phyloP scores from a whole-genome alignment of 2,888 invertebrate species.

The Heliconius cydno region DNA sequence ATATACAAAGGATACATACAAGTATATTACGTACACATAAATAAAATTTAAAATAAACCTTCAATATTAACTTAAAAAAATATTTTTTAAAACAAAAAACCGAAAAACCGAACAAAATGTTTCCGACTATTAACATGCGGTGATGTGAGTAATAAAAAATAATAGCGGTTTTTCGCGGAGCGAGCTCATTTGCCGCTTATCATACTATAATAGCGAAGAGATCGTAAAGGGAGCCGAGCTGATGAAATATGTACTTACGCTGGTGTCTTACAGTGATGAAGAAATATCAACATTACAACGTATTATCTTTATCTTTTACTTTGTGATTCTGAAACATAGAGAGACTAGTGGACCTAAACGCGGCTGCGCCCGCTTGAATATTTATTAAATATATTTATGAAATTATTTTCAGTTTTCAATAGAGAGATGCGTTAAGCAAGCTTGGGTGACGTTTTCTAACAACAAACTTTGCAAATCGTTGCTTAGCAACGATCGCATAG shows the following conservation, averaged over 20 bases:
- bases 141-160: constrained; percentile 36
- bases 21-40: too few species aligned
- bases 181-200: constrained; percentile 38
- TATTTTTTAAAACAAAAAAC: constrained; percentile 7
- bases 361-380: too few species aligned
- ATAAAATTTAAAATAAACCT: too few species aligned
- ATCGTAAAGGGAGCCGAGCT: constrained; percentile 40
- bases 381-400: too few species aligned
- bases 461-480: too few species aligned
- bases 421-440: too few species aligned
- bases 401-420: too few species aligned
- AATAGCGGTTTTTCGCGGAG: constrained; percentile 34
- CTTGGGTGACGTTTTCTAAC: too few species aligned
- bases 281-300: constrained; percentile 24
- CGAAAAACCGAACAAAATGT: constrained; percentile 10
- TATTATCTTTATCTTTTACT: constrained; percentile 5
- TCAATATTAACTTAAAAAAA: background rate
- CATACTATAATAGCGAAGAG: constrained; percentile 35
- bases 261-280: constrained; percentile 21
- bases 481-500: too few species aligned
- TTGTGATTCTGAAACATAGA: background rate
- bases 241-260: constrained; percentile 30
- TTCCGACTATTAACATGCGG: constrained; percentile 29
- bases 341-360: background rate
- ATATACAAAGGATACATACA: too few species aligned